These are phyloP conservation scores for Epizoanthus stellaris DNA, from an alignment of 92 coral and sea anemone genomes.

Conservation along the genomic window DNA sequence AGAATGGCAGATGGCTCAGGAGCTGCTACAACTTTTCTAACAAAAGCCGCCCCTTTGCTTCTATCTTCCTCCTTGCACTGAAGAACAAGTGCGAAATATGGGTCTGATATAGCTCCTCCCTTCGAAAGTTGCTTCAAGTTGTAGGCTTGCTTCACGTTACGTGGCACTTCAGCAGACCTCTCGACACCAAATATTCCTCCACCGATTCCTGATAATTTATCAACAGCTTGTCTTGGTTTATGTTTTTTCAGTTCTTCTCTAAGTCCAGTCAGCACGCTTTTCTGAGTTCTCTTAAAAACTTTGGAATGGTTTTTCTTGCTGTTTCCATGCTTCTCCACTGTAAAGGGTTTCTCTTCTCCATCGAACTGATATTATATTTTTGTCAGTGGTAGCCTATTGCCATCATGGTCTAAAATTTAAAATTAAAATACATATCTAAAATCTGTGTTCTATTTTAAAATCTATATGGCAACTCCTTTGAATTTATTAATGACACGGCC, in stretches of 20 bases:
- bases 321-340: constrained; percentile 47
- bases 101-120: constrained; percentile 42
- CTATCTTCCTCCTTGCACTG: constrained; percentile 64
- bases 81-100: constrained; percentile 49
- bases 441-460: too few species aligned
- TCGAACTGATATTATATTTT: constrained; percentile 34
- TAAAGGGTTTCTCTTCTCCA: constrained; percentile 36
- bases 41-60: constrained; percentile 42
- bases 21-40: constrained; percentile 50
- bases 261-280: constrained; percentile 36
- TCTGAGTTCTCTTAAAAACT: constrained; percentile 50
- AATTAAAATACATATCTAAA: too few species aligned
- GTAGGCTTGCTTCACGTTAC: constrained; percentile 48
- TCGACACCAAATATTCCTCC: constrained; percentile 41
- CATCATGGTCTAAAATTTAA: constrained; percentile 4
- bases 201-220: constrained; percentile 36
- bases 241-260: constrained; percentile 38
- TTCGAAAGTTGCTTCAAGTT: constrained; percentile 37
- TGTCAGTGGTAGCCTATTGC: constrained; percentile 29
- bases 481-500: too few species aligned
- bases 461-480: too few species aligned
- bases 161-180: constrained; percentile 43
- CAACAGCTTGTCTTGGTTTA: constrained; percentile 55
- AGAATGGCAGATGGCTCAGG: constrained; percentile 54
- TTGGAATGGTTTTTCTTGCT: constrained; percentile 39